Conservation (phyloP, 1,140 invertebrate species). For the Galendromus occidentalis region DNA sequence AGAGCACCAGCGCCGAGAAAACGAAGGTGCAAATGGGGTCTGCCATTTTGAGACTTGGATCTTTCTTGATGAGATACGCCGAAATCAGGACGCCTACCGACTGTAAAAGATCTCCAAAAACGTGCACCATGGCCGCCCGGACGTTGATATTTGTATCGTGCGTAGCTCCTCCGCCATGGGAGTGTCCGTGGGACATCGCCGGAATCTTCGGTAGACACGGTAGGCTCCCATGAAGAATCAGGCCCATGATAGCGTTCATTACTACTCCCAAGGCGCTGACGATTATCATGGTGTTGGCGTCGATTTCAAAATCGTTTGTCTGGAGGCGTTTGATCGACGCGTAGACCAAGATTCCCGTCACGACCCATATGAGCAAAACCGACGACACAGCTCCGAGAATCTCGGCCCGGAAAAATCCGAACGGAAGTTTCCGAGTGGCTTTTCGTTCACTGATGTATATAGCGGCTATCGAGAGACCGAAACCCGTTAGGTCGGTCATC, state of each 20-base stretch:
- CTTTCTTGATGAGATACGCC: constrained; percentile 34
- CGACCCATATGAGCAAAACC: constrained; percentile 39
- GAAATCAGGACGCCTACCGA: constrained; percentile 38
- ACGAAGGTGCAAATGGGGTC: constrained; percentile 75
- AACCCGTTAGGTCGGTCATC: neutral
- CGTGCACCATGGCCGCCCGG: constrained; percentile 41
- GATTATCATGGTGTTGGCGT: constrained; percentile 35
- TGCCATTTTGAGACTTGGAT: constrained; percentile 48
- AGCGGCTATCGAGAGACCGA: constrained; percentile 2
- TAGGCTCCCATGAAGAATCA: constrained; percentile 11
- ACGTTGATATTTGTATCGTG: constrained; percentile 33
- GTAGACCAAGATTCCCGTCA: constrained; percentile 39
- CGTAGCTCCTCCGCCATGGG: constrained; percentile 19
- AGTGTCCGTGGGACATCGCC: constrained; percentile 21
- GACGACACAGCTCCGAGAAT: constrained; percentile 38
- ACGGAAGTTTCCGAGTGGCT: neutral
- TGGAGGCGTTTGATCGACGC: constrained; percentile 31
- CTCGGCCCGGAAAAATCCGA: constrained; percentile 27
- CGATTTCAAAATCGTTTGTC: constrained; percentile 24
- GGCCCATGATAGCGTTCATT: constrained; percentile 31
- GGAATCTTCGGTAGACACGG: neutral
- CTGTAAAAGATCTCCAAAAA: constrained; percentile 39
- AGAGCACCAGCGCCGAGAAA: constrained; percentile 61
- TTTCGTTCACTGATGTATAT: neutral
- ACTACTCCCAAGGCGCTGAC: constrained; percentile 35